Conservation (phyloP, 2,797 vertebrate genomes). For the Sebastiscus tertius region DNA sequence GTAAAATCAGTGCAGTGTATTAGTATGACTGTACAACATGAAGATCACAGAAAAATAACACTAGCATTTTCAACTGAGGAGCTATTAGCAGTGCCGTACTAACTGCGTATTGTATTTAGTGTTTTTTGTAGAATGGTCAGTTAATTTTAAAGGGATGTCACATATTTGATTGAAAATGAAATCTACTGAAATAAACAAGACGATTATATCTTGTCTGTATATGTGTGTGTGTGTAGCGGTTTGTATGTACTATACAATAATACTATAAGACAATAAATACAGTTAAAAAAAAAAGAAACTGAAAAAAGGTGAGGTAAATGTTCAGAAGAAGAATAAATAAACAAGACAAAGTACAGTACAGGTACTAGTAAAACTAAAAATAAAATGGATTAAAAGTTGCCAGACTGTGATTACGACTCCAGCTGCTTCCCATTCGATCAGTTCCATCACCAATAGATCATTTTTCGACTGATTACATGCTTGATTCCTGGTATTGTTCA, state of each 20-base stretch:
- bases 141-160: not conserved
- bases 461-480: conserved; percentile 13
- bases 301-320: too few relatives aligned
- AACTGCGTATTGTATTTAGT: not conserved
- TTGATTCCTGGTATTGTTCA: conserved; percentile 9
- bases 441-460: not conserved
- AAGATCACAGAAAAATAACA: not conserved
- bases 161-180: not conserved
- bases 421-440: not conserved
- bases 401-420: not conserved
- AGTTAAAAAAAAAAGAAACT: too few relatives aligned
- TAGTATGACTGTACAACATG: not conserved
- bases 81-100: not conserved
- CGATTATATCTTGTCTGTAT: too few relatives aligned
- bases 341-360: not conserved
- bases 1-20: not conserved
- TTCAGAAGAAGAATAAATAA: too few relatives aligned
- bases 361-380: not conserved
- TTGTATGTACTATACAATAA: too few relatives aligned
- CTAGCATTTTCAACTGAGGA: not conserved
- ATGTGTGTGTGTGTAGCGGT: too few relatives aligned
- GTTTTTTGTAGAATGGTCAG: not conserved
- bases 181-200: not conserved
- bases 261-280: too few relatives aligned
- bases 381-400: not conserved